Evolutionary conservation across 2,113 vertebrate genomes (phyloP).

Genomic region (Ciconia boyciana): DNA sequence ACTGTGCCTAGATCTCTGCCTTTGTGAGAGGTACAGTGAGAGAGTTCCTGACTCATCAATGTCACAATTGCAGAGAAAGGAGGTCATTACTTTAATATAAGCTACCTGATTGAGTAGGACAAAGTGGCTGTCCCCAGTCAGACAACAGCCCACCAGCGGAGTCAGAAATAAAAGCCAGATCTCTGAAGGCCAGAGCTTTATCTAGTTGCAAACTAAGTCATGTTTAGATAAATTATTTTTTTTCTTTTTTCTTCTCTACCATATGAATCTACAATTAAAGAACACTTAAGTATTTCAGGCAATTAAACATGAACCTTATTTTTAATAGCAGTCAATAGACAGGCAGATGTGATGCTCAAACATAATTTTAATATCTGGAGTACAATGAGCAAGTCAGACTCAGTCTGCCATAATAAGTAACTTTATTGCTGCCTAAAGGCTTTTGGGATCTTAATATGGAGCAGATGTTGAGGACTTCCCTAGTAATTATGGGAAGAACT

Average conservation of each 20-base stretch:
- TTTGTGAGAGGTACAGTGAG: neutral
- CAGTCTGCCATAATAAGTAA: neutral
- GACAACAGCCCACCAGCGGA: neutral
- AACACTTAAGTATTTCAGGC: neutral
- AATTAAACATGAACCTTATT: neutral
- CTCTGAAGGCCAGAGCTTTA: neutral
- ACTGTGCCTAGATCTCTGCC: neutral
- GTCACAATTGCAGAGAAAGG: neutral
- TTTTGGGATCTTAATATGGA: neutral
- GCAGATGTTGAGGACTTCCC: constrained; percentile 2
- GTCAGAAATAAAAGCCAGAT: neutral
- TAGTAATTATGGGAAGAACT: neutral
- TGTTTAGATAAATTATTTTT: neutral
- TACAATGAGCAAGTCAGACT: neutral
- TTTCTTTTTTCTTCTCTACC: neutral
- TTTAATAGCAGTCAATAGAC: neutral
- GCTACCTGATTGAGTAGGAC: neutral
- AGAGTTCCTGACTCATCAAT: neutral
- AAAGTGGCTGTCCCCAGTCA: neutral
- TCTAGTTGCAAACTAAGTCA: neutral
- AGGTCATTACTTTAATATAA: neutral
- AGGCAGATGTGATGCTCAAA: neutral
- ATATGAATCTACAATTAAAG: neutral
- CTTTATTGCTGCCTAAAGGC: constrained; percentile 8
- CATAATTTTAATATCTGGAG: neutral